A percentile compares a stretch with the other conserved stretches of the same genome.
Evolutionary conservation across 2,888 invertebrate genomes (phyloP).

Genomic region (Eledona agricola): DNA sequence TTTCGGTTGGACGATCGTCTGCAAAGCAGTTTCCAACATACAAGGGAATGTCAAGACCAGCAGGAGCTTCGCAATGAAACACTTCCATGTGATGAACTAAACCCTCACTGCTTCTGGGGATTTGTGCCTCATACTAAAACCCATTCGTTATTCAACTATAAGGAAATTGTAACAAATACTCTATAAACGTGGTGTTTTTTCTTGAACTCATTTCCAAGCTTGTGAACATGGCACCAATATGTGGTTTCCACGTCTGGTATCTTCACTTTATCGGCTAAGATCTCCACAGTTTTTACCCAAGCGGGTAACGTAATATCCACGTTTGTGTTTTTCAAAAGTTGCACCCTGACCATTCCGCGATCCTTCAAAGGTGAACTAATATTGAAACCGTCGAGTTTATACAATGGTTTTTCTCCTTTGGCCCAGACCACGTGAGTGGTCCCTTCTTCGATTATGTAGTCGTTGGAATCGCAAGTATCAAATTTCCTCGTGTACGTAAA

Average conservation of each 20-base stretch:
- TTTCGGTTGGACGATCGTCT: slow-evolving; percentile 74
- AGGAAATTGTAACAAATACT: slow-evolving; percentile 56
- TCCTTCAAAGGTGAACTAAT: slow-evolving; percentile 66
- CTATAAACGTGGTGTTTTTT: slow-evolving; percentile 83
- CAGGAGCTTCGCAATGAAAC: slow-evolving; percentile 87
- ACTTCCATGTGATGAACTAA: slow-evolving; percentile 99
- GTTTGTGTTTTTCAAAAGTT: slow-evolving; percentile 68
- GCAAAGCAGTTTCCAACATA: slow-evolving; percentile 89
- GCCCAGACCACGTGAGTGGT: slow-evolving; percentile 91
- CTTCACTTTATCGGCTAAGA: slow-evolving; percentile 71
- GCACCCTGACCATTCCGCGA: slow-evolving; percentile 81
- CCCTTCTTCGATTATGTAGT: slow-evolving; percentile 84
- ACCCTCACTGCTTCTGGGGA: slow-evolving; percentile 82
- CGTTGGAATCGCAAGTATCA: slow-evolving; percentile 82
- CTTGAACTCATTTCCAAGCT: slow-evolving; percentile 75
- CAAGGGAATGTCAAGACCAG: slow-evolving; percentile 72
- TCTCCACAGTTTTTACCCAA: slow-evolving; percentile 68
- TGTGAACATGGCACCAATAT: slow-evolving; percentile 94
- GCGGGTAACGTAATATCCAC: slow-evolving; percentile 59
- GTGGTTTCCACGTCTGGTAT: slow-evolving; percentile 91
- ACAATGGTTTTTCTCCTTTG: slow-evolving; percentile 77
- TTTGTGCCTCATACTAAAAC: slow-evolving; percentile 82
- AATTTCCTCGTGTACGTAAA: slow-evolving; percentile 81
- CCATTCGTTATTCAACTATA: not conserved
- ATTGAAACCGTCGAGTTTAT: slow-evolving; percentile 72